Evolutionary conservation across 2,888 invertebrate genomes (phyloP).

Genomic region (Agrochola lota): DNA sequence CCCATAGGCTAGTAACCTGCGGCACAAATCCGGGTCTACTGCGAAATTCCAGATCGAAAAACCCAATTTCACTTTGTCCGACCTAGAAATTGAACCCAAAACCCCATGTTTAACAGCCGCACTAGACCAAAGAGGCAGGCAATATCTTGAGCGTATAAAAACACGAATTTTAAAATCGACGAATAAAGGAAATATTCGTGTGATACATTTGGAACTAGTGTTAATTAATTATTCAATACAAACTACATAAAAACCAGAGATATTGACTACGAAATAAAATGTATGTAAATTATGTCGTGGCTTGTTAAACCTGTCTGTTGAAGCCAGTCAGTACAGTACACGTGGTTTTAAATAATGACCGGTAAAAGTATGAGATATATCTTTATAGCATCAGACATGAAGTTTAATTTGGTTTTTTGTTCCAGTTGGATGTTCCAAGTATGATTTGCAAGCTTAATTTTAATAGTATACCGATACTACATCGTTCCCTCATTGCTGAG

Average conservation of each 20-base stretch:
- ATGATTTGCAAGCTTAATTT: too few relatives aligned
- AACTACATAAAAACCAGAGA: slow-evolving; percentile 12
- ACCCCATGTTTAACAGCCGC: too few relatives aligned
- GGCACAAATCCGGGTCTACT: not conserved
- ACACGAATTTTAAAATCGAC: not conserved
- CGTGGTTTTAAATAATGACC: slow-evolving; percentile 25
- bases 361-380: slow-evolving; percentile 4
- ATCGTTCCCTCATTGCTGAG: not conserved
- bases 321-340: slow-evolving; percentile 21
- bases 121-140: too few relatives aligned
- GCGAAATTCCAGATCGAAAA: not conserved
- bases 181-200: not conserved
- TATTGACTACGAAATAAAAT: slow-evolving; percentile 15
- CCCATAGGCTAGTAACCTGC: too few relatives aligned
- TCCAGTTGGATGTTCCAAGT: not conserved
- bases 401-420: not conserved
- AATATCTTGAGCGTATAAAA: too few relatives aligned
- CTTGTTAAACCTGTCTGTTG: slow-evolving; percentile 41
- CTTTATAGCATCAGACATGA: not conserved
- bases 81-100: not conserved
- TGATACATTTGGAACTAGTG: not conserved
- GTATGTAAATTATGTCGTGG: slow-evolving; percentile 38
- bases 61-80: too few relatives aligned
- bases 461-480: not conserved
- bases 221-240: slow-evolving; percentile 24